These are phyloP conservation scores for Sarcophaga variegata DNA, from an alignment of 2,888 invertebrate species.

Conservation along the genomic window DNA sequence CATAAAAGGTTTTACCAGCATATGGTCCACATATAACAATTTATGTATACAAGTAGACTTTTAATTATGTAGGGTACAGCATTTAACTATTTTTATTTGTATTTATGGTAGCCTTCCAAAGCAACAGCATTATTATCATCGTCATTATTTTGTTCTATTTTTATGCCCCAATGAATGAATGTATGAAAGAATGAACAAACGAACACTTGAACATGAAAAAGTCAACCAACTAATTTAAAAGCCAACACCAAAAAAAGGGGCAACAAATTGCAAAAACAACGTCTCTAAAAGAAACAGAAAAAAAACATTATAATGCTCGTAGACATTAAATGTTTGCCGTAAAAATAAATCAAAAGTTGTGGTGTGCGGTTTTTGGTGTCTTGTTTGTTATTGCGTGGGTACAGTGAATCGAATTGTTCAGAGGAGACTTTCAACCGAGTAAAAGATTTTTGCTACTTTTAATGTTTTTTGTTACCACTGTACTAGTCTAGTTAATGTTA, in stretches of 20 bases:
- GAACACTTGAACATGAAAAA: slow-evolving; percentile 20
- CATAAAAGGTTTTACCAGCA: too few species aligned
- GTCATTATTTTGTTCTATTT: background rate
- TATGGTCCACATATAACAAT: too few species aligned
- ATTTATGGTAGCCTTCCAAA: background rate
- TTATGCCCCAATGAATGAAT: background rate
- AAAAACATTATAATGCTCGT: background rate
- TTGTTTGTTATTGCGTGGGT: background rate
- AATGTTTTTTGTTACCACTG: background rate
- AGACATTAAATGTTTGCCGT: slow-evolving; percentile 31
- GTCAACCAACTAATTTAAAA: slow-evolving; percentile 50
- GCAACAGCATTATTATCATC: background rate
- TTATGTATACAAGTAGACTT: too few species aligned
- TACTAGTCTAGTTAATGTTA: background rate
- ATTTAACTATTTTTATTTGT: too few species aligned
- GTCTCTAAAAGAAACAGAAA: too few species aligned
- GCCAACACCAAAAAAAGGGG: background rate
- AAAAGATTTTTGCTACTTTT: too few species aligned
- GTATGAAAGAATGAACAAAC: background rate
- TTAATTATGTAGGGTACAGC: too few species aligned
- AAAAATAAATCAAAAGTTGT: slow-evolving; percentile 24
- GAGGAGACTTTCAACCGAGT: too few species aligned
- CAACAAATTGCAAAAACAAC: background rate
- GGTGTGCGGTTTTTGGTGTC: slow-evolving; percentile 15
- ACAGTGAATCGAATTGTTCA: background rate